A percentile compares a stretch with the other conserved stretches of the same genome.
Conservation (phyloP, 2,113 vertebrate genomes). For the Caranx ignobilis region DNA sequence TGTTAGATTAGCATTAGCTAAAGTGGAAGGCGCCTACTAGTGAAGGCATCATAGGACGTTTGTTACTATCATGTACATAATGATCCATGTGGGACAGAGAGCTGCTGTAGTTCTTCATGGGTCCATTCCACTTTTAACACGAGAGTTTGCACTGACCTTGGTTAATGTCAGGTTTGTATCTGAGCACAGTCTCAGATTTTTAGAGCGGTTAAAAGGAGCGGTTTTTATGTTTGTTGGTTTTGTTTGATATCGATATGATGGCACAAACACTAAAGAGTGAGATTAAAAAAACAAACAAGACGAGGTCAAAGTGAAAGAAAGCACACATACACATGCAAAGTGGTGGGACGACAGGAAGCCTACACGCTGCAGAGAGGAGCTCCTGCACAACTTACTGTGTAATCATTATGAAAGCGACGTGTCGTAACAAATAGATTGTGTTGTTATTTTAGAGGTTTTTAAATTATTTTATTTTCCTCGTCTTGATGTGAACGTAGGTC, state of each 20-base stretch:
- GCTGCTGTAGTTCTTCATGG: neutral
- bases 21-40: neutral
- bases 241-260: constrained; percentile 1
- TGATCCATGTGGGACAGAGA: neutral
- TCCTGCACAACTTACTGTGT: constrained; percentile 56
- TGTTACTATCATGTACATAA: constrained; percentile 23
- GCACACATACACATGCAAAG: constrained; percentile 14
- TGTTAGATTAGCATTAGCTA: constrained; percentile 35
- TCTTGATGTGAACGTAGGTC: constrained; percentile 23
- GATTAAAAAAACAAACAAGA: neutral
- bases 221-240: constrained; percentile 34
- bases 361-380: neutral
- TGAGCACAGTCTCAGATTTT: neutral
- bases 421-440: constrained; percentile 15
- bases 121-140: constrained; percentile 40
- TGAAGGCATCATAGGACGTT: neutral
- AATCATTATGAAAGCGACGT: constrained; percentile 22
- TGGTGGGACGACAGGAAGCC: neutral
- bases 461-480: constrained; percentile 38
- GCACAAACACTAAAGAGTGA: constrained; percentile 12
- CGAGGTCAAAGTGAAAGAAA: neutral
- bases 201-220: neutral
- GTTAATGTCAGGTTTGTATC: neutral
- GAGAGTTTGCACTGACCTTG: constrained; percentile 60
- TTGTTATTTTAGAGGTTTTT: constrained; percentile 54